Evolutionary conservation across 2,113 vertebrate genomes (phyloP).

Genomic region (Oryzias melastigma): DNA sequence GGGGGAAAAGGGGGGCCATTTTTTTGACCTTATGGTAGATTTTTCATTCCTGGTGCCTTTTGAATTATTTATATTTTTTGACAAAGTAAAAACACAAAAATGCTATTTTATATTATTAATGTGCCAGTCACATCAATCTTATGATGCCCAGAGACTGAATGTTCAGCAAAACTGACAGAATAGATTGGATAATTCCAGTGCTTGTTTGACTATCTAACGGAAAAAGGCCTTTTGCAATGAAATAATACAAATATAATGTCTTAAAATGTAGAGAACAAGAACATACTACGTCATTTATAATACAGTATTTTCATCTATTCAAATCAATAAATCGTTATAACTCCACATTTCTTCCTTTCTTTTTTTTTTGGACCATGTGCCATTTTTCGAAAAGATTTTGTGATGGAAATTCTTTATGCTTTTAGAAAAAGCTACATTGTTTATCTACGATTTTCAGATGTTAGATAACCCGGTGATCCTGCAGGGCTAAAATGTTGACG

Average conservation of each 20-base stretch:
- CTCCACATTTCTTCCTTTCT: too few species aligned
- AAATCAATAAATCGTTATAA: too few species aligned
- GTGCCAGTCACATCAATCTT: neutral
- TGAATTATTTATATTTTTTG: slow-evolving; percentile 48
- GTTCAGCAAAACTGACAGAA: neutral
- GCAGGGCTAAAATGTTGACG: too few species aligned
- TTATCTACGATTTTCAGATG: too few species aligned
- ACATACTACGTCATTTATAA: too few species aligned
- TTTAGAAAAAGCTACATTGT: too few species aligned
- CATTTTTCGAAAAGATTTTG: too few species aligned
- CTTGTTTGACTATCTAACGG: neutral
- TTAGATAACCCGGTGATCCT: too few species aligned
- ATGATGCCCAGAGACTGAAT: neutral
- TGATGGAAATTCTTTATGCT: too few species aligned
- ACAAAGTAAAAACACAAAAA: slow-evolving; percentile 4
- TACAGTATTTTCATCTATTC: too few species aligned
- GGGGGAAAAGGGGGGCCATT: slow-evolving; percentile 20
- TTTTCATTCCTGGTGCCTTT: slow-evolving; percentile 1
- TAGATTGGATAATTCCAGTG: neutral
- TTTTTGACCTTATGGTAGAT: slow-evolving; percentile 22
- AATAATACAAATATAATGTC: neutral
- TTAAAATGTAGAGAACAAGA: neutral
- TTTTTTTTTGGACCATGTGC: too few species aligned
- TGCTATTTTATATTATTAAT: neutral
- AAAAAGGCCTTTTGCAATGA: neutral